These are phyloP conservation scores for Halictus quadricinctus DNA, from an alignment of 2,888 invertebrate genomes.

Conservation along the genomic window DNA sequence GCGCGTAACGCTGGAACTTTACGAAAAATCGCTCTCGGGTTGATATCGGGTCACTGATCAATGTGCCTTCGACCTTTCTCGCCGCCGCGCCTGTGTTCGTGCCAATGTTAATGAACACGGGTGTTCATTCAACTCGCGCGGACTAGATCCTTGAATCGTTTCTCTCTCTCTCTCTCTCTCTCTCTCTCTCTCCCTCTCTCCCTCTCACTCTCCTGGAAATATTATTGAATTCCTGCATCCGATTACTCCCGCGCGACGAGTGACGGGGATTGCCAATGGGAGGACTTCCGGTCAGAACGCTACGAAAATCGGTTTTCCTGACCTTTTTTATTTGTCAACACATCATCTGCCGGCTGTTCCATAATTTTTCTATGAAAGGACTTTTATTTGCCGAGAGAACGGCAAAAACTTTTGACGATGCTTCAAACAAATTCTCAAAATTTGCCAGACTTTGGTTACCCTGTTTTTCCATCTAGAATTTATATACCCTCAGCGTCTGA, in stretches of 20 bases:
- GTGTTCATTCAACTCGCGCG: constrained; percentile 28
- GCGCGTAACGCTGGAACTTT: constrained; percentile 46
- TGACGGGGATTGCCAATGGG: not conserved
- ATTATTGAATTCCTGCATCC: not conserved
- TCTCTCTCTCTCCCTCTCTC: not conserved
- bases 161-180: not conserved
- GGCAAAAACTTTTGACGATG: too few relatives aligned
- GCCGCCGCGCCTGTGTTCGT: not conserved
- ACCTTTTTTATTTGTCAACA: not conserved
- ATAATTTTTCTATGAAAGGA: too few relatives aligned
- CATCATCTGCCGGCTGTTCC: too few relatives aligned
- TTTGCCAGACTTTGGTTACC: too few relatives aligned
- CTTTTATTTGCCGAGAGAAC: too few relatives aligned
- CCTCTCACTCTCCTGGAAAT: not conserved
- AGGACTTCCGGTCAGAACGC: not conserved
- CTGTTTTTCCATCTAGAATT: too few relatives aligned
- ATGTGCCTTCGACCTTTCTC: constrained; percentile 19
- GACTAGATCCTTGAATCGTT: not conserved
- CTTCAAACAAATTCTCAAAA: too few relatives aligned
- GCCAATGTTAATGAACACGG: constrained; percentile 19
- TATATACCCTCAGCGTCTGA: too few relatives aligned
- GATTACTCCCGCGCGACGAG: not conserved
- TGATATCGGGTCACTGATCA: constrained; percentile 43
- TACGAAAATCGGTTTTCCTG: not conserved
- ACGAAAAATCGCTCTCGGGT: constrained; percentile 45